phyloP scores from a whole-genome alignment of 1,140 invertebrate species.

The Drosophila simulans region DNA sequence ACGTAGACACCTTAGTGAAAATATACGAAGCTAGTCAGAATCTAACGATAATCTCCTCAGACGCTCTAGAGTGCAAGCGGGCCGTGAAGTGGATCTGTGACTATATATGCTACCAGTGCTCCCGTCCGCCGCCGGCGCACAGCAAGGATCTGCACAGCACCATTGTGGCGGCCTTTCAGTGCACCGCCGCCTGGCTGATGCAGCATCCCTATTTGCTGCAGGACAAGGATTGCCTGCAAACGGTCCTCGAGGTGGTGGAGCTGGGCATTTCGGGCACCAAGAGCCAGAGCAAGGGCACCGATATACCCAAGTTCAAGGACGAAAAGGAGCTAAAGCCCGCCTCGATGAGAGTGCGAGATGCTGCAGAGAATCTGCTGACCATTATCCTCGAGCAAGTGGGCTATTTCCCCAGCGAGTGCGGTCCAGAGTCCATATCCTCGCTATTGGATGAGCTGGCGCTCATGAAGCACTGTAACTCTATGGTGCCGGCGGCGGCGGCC shows the following conservation, averaged over 20 bases:
- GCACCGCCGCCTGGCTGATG: slow-evolving; percentile 96
- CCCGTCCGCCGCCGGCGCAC: slow-evolving; percentile 96
- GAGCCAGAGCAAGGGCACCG: slow-evolving; percentile 93
- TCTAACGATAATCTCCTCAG: slow-evolving; percentile 86
- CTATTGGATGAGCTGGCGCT: slow-evolving; percentile 94
- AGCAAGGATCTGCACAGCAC: slow-evolving; percentile 99
- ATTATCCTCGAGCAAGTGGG: slow-evolving; percentile 96
- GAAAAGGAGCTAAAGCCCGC: slow-evolving; percentile 98
- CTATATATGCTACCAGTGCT: slow-evolving; percentile 98
- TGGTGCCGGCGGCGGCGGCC: slow-evolving; percentile 48
- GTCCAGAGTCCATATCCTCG: slow-evolving; percentile 93
- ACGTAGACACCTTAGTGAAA: slow-evolving; percentile 81
- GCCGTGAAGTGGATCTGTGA: slow-evolving; percentile 99
- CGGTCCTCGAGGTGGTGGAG: slow-evolving; percentile 98
- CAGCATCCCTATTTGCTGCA: slow-evolving; percentile 94
- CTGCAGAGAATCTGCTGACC: slow-evolving; percentile 96
- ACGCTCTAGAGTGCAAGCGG: slow-evolving; percentile 94
- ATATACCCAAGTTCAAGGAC: slow-evolving; percentile 96
- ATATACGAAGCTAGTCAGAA: slow-evolving; percentile 84
- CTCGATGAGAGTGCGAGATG: slow-evolving; percentile 97
- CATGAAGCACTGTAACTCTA: slow-evolving; percentile 90
- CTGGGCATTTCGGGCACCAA: slow-evolving; percentile 98
- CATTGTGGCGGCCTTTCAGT: slow-evolving; percentile 97
- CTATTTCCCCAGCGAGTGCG: slow-evolving; percentile 93
- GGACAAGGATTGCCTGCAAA: slow-evolving; percentile 96